Conservation (phyloP, 1,140 invertebrate species). For the Teleopsis dalmanni region DNA sequence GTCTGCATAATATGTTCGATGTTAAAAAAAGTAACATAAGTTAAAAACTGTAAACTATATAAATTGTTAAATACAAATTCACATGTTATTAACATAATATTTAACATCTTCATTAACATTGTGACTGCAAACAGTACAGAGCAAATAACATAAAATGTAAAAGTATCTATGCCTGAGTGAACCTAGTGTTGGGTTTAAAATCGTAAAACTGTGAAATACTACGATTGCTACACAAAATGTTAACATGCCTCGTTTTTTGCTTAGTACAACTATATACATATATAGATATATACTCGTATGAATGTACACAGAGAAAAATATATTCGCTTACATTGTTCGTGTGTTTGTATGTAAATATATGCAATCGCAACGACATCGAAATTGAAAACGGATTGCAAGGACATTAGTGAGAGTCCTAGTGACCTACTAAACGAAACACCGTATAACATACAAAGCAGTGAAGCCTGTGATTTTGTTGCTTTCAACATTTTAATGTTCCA, state of each 20-base stretch:
- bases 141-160: too few relatives aligned
- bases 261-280: not conserved
- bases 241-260: too few relatives aligned
- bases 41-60: too few relatives aligned
- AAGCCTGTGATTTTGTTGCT: not conserved
- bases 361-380: not conserved
- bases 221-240: too few relatives aligned
- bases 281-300: not conserved
- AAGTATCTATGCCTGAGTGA: too few relatives aligned
- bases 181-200: too few relatives aligned
- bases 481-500: not conserved
- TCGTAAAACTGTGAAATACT: not conserved
- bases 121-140: too few relatives aligned
- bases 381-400: conserved; percentile 24
- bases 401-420: conserved; percentile 42
- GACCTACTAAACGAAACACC: conserved; percentile 32
- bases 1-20: too few relatives aligned
- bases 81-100: too few relatives aligned
- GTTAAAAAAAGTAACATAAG: too few relatives aligned
- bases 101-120: too few relatives aligned
- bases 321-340: not conserved
- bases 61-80: too few relatives aligned
- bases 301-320: not conserved
- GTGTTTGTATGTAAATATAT: not conserved
- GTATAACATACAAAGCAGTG: not conserved